Base-by-base conservation (phyloP, 2,113 vertebrate species). In the Ophiodon elongatus region DNA sequence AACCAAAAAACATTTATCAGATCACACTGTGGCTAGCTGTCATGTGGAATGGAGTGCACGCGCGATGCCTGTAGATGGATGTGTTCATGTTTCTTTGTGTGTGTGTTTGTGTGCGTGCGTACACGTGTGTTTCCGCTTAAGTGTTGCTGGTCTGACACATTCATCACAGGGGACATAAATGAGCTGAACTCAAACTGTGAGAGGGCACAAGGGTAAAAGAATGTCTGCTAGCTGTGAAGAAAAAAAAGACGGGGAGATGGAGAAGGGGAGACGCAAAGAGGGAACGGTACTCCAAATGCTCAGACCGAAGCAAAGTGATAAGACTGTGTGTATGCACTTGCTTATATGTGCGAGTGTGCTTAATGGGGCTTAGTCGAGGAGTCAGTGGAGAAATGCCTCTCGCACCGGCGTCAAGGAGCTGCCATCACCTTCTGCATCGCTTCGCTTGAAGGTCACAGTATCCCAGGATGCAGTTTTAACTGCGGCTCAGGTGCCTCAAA, bases 1-100 rank as follows among this genome's bases (percentile, higher is more conserved):
- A 76, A 85, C 77, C 23, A 56, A 88, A 87, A 81, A 23, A 31
- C 89, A 91, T 94, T 90, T 76, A 85, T 91, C 86, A 91, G 83
- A 80, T 84, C 75, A 68, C 85, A 69, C 52, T 82, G 85, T 81
- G 79, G 74, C 79, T 33, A 67, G 71, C 75, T 76, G 82, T 81
- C 80, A 52, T 5, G 0, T 57, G 23, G 59, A 88, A 80, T 73
- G 47, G 60, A 52, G 68, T 71, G 80, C 62, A 50, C 25, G 2
- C 2, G 2, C 29, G 1, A 50, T 17, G 57, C 77, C 76, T 69
- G 50, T 31, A 4, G 27, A 39, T 59, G 64, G 43, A 50, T 72
- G 73, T 69, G 80, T 83, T 73, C 62, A 35, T 67, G 82, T 33
- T 17, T 35, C 35, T 41, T 31, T 52, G 63, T 72, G 39, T 50